phyloP scores from a whole-genome alignment of 1,140 invertebrate species.

The Drosophila erecta region DNA sequence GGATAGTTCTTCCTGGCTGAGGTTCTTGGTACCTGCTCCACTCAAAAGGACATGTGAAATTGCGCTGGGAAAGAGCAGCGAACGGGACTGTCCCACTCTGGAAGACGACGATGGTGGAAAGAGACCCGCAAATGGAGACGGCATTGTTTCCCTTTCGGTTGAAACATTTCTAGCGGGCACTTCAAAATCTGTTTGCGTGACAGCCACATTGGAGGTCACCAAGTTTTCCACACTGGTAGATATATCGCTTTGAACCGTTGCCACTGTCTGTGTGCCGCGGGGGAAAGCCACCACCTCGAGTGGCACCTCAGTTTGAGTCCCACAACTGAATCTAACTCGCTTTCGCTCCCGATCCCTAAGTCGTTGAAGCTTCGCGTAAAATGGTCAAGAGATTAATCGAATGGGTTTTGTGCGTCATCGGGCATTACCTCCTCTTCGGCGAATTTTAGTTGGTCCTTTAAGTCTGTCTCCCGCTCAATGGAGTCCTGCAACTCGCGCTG shows the following conservation, averaged over 20 bases:
- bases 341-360: constrained; percentile 38
- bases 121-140: constrained; percentile 63
- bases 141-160: constrained; percentile 57
- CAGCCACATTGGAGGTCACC: constrained; percentile 1
- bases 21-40: constrained; percentile 65
- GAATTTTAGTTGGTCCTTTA: constrained; percentile 95
- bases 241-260: constrained; percentile 7
- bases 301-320: constrained; percentile 68
- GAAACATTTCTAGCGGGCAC: constrained; percentile 21
- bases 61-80: constrained; percentile 73
- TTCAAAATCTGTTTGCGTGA: constrained; percentile 51
- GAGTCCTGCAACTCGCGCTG: constrained; percentile 95
- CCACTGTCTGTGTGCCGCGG: constrained; percentile 63
- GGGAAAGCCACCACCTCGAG: constrained; percentile 60
- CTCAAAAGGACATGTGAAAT: constrained; percentile 72
- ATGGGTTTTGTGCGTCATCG: too few relatives aligned
- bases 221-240: constrained; percentile 34
- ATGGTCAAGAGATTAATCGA: constrained; percentile 38
- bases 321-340: constrained; percentile 58
- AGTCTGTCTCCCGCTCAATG: constrained; percentile 95
- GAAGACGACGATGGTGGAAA: constrained; percentile 50
- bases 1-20: constrained; percentile 3
- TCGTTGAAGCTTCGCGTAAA: constrained; percentile 49
- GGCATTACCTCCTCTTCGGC: constrained; percentile 92
- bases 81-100: constrained; percentile 41